These are phyloP conservation scores for Calameuta filiformis DNA, from an alignment of 2,888 invertebrate species.

Conservation along the genomic window DNA sequence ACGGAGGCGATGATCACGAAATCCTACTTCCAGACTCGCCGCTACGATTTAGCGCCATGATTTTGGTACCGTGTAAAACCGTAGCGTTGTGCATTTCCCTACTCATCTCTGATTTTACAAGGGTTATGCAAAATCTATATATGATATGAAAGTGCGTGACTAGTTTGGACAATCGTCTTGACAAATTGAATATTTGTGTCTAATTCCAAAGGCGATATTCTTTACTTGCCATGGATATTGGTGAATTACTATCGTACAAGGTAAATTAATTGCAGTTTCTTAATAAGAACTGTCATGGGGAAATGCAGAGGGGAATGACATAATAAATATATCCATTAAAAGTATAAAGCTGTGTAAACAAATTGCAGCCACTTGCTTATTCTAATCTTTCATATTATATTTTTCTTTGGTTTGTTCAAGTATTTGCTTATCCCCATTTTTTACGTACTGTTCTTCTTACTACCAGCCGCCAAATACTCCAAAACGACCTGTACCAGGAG, in stretches of 20 bases:
- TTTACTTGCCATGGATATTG: slow-evolving; percentile 61
- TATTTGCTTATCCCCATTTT: slow-evolving; percentile 1
- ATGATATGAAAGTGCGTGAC: too few relatives aligned
- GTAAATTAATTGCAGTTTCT: slow-evolving; percentile 39
- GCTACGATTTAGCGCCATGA: too few relatives aligned
- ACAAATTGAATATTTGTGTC: too few relatives aligned
- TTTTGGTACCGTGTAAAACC: too few relatives aligned
- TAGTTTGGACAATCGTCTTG: too few relatives aligned
- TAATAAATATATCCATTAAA: background rate
- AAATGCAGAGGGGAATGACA: too few relatives aligned
- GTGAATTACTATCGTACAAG: slow-evolving; percentile 66
- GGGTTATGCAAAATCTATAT: too few relatives aligned
- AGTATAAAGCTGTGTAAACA: background rate
- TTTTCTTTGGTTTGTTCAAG: background rate
- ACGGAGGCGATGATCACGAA: too few relatives aligned
- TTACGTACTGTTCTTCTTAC: slow-evolving; percentile 1
- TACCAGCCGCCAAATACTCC: slow-evolving; percentile 84
- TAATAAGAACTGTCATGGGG: background rate
- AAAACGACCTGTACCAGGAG: slow-evolving; percentile 76
- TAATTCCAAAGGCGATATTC: background rate
- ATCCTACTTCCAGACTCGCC: too few relatives aligned
- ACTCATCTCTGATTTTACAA: too few relatives aligned
- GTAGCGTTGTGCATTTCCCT: too few relatives aligned
- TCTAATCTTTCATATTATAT: background rate
- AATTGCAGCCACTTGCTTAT: background rate